Conservation (phyloP, 2,888 invertebrate genomes). For the Hyppa rectilinea region DNA sequence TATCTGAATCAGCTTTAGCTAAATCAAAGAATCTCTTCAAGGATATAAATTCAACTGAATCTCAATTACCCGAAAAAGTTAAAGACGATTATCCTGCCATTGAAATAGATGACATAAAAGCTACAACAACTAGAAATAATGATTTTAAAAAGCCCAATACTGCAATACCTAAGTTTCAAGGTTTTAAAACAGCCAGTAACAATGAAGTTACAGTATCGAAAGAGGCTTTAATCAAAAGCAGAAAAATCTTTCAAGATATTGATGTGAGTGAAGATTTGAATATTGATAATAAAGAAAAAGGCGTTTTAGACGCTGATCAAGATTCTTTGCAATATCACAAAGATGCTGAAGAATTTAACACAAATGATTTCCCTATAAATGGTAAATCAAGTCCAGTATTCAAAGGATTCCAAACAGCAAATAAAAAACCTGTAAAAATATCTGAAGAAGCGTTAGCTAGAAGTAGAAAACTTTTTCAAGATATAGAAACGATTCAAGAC, state of each 20-base stretch:
- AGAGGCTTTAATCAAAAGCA: conserved; percentile 73
- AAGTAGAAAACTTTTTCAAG: conserved; percentile 75
- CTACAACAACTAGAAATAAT: neutral
- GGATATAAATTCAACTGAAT: conserved; percentile 63
- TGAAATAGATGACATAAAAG: neutral
- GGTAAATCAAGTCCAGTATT: conserved; percentile 39
- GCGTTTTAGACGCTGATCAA: neutral
- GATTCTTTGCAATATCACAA: neutral
- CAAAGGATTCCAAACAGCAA: conserved; percentile 76
- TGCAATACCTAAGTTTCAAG: conserved; percentile 33
- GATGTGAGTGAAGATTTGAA: conserved; percentile 26
- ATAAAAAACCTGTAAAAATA: conserved; percentile 73
- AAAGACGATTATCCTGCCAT: conserved; percentile 24
- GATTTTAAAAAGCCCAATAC: conserved; percentile 22
- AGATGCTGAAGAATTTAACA: neutral
- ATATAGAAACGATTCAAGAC: conserved; percentile 41
- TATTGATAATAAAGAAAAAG: neutral
- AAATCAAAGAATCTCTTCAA: conserved; percentile 73
- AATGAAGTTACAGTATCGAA: conserved; percentile 70
- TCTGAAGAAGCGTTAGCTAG: conserved; percentile 77
- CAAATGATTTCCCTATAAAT: neutral
- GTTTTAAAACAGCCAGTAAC: conserved; percentile 81
- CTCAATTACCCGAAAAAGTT: neutral
- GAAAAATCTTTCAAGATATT: conserved; percentile 66
- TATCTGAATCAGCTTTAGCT: conserved; percentile 73